A percentile compares a stretch with the other conserved stretches of the same genome.
Conservation (phyloP, 2,113 vertebrate genomes). For the Procavia capensis region DNA sequence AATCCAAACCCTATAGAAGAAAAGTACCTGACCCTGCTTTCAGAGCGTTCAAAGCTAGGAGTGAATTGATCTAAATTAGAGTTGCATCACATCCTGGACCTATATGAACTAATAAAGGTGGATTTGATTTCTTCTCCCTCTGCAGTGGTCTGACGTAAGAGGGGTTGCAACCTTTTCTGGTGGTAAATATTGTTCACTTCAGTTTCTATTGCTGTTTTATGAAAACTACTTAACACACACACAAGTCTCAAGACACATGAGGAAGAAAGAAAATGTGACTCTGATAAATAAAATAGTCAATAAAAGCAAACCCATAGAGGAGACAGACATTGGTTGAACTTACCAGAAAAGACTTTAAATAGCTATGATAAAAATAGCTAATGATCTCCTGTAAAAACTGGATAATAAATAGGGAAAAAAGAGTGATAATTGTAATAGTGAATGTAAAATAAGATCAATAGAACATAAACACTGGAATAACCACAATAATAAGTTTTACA, state of each 20-base stretch:
- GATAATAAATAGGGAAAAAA: background rate
- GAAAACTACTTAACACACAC: no score
- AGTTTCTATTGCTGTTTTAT: background rate
- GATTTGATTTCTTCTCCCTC: background rate
- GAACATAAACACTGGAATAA: background rate
- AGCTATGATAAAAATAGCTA: background rate
- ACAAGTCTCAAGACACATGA: background rate
- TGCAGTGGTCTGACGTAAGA: background rate
- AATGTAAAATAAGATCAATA: background rate
- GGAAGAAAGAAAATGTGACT: background rate
- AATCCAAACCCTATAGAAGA: background rate
- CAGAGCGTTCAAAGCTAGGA: background rate
- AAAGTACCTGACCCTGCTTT: background rate
- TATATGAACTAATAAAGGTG: background rate
- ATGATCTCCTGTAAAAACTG: background rate
- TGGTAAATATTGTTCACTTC: background rate
- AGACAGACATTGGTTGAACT: background rate
- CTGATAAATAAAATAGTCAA: background rate
- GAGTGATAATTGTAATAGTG: background rate
- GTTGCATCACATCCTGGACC: no score
- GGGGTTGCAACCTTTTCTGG: background rate
- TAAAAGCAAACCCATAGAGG: background rate
- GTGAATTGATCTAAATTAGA: background rate
- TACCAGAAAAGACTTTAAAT: background rate
- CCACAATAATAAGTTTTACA: background rate